Percentiles rank a stretch among this genome's conserved stretches.
Conservation (phyloP, 2,888 invertebrate species). For the Leptinotarsa haldemani region DNA sequence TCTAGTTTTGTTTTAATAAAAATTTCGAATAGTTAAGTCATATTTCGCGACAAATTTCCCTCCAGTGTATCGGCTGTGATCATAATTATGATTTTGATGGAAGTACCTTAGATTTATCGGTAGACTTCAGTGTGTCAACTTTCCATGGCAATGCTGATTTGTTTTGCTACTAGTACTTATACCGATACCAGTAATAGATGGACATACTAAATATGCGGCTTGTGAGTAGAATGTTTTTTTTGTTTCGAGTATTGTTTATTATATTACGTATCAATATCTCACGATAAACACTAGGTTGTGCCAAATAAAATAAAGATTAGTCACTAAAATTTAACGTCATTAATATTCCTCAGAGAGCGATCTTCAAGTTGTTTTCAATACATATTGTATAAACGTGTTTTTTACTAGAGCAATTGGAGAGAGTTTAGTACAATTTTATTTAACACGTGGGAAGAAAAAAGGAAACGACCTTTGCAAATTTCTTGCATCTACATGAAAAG, state of each 20-base stretch:
- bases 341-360: too few species aligned
- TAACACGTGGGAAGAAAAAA: too few species aligned
- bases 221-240: neutral
- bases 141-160: neutral
- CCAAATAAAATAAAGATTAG: too few species aligned
- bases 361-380: too few species aligned
- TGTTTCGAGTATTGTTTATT: neutral
- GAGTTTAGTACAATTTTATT: too few species aligned
- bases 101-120: neutral
- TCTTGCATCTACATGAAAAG: too few species aligned
- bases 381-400: too few species aligned
- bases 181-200: neutral
- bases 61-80: neutral
- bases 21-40: neutral
- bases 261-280: neutral
- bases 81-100: neutral
- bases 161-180: neutral
- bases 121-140: neutral
- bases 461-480: too few species aligned
- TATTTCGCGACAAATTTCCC: neutral
- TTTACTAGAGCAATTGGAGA: too few species aligned
- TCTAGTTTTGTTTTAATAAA: constrained; percentile 8
- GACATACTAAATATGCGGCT: neutral
- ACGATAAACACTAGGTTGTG: too few species aligned
- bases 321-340: too few species aligned